Percentiles rank a stretch among this genome's conserved stretches.
Evolutionary conservation across 1,140 invertebrate species (phyloP).

Genomic region (Asobara japonica): DNA sequence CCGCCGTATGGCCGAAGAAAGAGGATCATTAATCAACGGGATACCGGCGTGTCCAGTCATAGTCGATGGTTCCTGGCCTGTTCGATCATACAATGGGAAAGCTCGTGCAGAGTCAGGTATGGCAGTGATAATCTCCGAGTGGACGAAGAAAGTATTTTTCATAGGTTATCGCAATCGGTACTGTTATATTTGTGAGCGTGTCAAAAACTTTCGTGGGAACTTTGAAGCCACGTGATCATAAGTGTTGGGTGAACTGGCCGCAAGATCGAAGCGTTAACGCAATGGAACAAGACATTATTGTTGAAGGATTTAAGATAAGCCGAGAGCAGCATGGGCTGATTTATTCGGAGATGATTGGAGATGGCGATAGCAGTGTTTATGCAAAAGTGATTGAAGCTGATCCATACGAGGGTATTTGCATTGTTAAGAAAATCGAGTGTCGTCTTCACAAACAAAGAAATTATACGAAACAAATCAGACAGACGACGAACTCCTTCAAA

Average conservation of each 20-base stretch:
- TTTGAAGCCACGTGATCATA: conserved; percentile 35
- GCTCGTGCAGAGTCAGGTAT: not conserved
- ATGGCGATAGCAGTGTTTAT: conserved; percentile 53
- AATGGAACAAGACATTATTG: conserved; percentile 60
- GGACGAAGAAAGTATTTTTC: not conserved
- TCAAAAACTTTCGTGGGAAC: conserved; percentile 2
- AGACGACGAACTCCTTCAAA: too few relatives aligned
- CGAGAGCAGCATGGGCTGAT: conserved; percentile 45
- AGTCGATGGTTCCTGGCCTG: not conserved
- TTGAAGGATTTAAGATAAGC: conserved; percentile 53
- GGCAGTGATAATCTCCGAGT: not conserved
- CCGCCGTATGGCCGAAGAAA: not conserved
- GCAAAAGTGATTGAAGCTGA: too few relatives aligned
- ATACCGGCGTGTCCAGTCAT: not conserved
- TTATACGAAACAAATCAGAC: too few relatives aligned
- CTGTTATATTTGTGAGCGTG: not conserved
- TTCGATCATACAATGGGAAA: not conserved
- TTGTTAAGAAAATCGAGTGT: too few relatives aligned
- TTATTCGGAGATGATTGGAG: conserved; percentile 49
- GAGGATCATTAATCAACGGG: not conserved
- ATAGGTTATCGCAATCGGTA: not conserved
- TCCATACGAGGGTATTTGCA: too few relatives aligned
- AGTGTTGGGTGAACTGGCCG: conserved; percentile 52
- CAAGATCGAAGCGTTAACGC: conserved; percentile 40
- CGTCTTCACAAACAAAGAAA: too few relatives aligned